Evolutionary conservation across 2,113 vertebrate genomes (phyloP).

Genomic region (Hassar affinis): DNA sequence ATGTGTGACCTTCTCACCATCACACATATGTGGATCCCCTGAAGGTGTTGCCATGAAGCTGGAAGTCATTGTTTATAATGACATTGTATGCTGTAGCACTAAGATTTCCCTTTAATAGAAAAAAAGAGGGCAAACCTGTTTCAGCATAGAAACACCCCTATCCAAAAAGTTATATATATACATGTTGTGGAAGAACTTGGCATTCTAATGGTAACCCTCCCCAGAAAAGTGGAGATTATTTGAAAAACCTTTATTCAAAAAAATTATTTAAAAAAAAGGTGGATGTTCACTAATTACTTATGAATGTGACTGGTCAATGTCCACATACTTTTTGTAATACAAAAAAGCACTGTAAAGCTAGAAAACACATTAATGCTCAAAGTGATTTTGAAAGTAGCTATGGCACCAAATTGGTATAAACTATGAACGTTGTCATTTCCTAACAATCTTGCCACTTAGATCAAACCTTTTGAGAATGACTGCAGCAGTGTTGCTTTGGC

Average conservation of each 20-base stretch:
- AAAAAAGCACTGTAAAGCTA: neutral
- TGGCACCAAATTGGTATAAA: neutral
- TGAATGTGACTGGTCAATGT: neutral
- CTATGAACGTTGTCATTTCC: neutral
- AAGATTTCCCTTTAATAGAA: neutral
- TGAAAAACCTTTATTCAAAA: too few relatives aligned
- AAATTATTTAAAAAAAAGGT: too few relatives aligned
- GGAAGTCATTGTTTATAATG: neutral
- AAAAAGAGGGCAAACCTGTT: neutral
- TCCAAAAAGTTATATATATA: neutral
- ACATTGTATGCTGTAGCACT: neutral
- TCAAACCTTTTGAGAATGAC: constrained; percentile 87
- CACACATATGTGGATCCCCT: neutral
- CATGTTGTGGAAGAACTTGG: neutral
- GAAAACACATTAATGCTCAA: too few relatives aligned
- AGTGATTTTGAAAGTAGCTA: neutral
- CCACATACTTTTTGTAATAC: neutral
- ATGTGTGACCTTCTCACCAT: neutral
- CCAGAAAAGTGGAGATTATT: too few relatives aligned
- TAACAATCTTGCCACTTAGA: neutral
- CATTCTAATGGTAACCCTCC: too few relatives aligned
- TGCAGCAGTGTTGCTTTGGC: constrained; percentile 67
- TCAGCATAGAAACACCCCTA: neutral
- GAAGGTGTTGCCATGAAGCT: neutral
- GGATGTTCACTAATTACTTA: neutral